Evolutionary conservation across 2,797 vertebrate genomes (phyloP).

Genomic region (Morus bassanus): DNA sequence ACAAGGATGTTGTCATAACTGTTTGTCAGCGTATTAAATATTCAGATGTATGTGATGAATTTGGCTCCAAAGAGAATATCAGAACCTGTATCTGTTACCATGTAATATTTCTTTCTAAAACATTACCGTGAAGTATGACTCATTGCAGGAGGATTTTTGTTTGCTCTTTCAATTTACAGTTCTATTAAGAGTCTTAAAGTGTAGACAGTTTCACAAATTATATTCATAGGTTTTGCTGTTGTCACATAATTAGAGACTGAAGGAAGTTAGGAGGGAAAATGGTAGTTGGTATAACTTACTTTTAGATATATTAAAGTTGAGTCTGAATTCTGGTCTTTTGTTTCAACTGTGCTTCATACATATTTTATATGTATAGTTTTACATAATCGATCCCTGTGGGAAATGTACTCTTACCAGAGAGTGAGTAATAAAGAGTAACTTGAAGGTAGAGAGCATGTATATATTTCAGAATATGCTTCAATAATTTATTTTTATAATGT

Average conservation of each 20-base stretch:
- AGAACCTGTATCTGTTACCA: conserved; percentile 13
- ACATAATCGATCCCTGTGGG: conserved; percentile 40
- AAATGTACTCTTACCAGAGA: conserved; percentile 50
- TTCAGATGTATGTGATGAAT: not conserved
- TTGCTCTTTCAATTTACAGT: conserved; percentile 7
- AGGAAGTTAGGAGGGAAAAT: not conserved
- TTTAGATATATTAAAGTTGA: conserved; percentile 8
- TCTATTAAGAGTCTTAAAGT: conserved; percentile 6
- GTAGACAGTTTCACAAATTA: conserved; percentile 34
- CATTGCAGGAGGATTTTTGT: not conserved
- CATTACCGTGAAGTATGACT: not conserved
- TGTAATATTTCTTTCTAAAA: conserved; percentile 15
- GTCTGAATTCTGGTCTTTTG: conserved; percentile 7
- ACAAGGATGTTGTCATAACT: conserved; percentile 34
- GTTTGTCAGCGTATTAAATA: conserved; percentile 47
- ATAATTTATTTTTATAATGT: conserved; percentile 52
- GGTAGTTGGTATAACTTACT: not conserved
- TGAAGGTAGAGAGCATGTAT: conserved; percentile 23
- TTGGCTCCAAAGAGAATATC: conserved; percentile 11
- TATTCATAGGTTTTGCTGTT: conserved; percentile 10
- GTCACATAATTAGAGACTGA: not conserved
- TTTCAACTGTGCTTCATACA: conserved; percentile 12
- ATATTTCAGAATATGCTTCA: conserved; percentile 36
- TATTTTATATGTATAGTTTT: conserved; percentile 36
- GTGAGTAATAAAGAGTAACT: conserved; percentile 56